Evolutionary conservation across 2,113 vertebrate species (phyloP), one percentile per base, ranked within the genome.

Genomic region (Zootoca vivipara): DNA sequence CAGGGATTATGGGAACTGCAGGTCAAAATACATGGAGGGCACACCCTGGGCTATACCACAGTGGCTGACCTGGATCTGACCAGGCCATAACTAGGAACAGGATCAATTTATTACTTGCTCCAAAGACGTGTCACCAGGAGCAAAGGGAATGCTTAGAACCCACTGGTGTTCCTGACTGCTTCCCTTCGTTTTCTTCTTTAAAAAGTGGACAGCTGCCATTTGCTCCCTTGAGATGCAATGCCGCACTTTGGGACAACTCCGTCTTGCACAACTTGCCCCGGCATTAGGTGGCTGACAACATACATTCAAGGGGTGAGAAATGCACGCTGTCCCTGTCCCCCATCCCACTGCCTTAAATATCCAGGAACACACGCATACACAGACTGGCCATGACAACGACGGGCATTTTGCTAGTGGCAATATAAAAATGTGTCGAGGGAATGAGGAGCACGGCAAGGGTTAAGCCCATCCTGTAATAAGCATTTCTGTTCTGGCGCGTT

Each of bases 401-500:
- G 79, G 35, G 5, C 20, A 42, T 42, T 74, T 81, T 73, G 8
- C 70, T 42, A 73, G 62, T 33, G 52, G 64, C 15, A 77, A 42
- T 9, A 62, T 65, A 74, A 67, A 88, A 73, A 56, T 73, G 70
- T 90, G 82, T 88, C 65, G 75, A 90, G 75, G 85, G 87, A 82
- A 83, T 24, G 75, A 7, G 30, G 89, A 75, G 97, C 78, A 80
- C 26, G 30, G 94, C 33, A 7, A 95, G 97, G 96, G 97, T 97
- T 98, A 98, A 97, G 96, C 95, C 92, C 95, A 89, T 95, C 96
- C 96, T 26, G 93, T 96, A 97, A 97, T 93, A 94, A 97, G 95
- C 96, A 96, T 96, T 96, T 97, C 97, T 97, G 97, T 97, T 98
- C 97, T 96, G 90, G 97, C 92, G 92, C 95, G 97, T 97, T 98